Percentiles rank a stretch among this genome's conserved stretches.
These are phyloP conservation scores for Ypsolopha sequella DNA, from an alignment of 2,888 invertebrate genomes.

Conservation along the genomic window DNA sequence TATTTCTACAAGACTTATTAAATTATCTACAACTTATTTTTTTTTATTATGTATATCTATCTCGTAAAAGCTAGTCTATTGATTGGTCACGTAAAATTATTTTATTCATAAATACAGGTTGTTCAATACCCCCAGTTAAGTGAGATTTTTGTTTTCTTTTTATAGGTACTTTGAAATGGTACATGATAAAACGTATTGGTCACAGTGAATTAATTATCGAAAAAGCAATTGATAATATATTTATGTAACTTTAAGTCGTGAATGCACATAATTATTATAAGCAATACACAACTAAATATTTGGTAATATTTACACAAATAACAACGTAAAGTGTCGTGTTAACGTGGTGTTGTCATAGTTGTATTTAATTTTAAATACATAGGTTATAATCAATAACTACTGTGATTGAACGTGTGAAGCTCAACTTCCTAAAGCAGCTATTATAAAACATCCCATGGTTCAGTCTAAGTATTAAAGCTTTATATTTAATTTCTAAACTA, in stretches of 20 bases:
- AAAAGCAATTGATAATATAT: background rate
- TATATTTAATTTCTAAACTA: no score
- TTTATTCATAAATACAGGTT: background rate
- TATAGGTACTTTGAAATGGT: no score
- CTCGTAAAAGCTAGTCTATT: no score
- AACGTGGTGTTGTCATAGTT: background rate
- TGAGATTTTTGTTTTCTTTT: no score
- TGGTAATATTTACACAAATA: conserved; percentile 2
- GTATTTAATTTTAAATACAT: conserved; percentile 12
- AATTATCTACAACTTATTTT: background rate
- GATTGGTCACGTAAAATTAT: no score
- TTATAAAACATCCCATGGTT: background rate
- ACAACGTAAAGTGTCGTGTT: background rate
- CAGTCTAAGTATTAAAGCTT: no score
- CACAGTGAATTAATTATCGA: background rate
- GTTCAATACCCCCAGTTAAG: no score
- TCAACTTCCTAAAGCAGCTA: conserved; percentile 13
- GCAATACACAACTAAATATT: conserved; percentile 11
- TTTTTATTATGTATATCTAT: background rate
- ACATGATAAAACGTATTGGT: no score
- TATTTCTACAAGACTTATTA: conserved; percentile 4
- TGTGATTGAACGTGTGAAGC: conserved; percentile 28
- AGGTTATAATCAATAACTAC: conserved; percentile 16
- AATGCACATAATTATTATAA: conserved; percentile 29
- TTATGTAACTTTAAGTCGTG: conserved; percentile 13